These are phyloP conservation scores for Harmothoe impar DNA, from an alignment of 2,888 invertebrate genomes.

Conservation along the genomic window DNA sequence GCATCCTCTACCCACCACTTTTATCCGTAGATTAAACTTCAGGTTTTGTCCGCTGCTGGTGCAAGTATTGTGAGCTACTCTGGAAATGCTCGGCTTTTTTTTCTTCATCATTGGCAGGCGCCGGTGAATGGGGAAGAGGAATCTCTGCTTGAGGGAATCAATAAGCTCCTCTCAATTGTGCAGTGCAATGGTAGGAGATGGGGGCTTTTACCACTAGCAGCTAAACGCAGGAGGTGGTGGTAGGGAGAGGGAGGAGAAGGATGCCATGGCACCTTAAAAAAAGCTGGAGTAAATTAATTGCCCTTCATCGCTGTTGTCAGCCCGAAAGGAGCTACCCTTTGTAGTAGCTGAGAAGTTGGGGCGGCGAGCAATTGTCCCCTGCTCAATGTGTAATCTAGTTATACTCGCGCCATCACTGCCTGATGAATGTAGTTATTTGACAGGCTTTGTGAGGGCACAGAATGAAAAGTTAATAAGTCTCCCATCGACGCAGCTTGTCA, in stretches of 20 bases:
- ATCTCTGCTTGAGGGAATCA: conserved; percentile 11
- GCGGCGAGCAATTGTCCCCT: not conserved
- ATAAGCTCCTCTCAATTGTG: not conserved
- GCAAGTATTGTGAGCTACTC: not conserved
- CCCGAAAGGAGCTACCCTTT: not conserved
- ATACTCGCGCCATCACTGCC: not conserved
- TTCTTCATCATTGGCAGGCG: not conserved
- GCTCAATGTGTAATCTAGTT: conserved; percentile 55
- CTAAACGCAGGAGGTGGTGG: not conserved
- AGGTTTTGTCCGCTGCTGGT: conserved; percentile 22
- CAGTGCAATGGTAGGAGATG: not conserved
- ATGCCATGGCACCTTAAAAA: not conserved
- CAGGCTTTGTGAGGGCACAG: conserved; percentile 1
- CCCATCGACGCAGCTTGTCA: conserved; percentile 44
- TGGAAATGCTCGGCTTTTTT: not conserved
- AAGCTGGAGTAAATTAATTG: conserved; percentile 53
- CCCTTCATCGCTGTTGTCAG: conserved; percentile 12
- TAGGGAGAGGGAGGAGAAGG: not conserved
- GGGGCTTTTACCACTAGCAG: not conserved
- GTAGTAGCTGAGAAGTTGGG: conserved; percentile 17
- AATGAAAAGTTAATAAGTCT: conserved; percentile 33
- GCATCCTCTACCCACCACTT: not conserved
- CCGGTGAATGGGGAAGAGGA: conserved; percentile 1
- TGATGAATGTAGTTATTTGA: conserved; percentile 49
- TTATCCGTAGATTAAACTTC: conserved; percentile 8